A percentile compares a stretch with the other conserved stretches of the same genome.
Evolutionary conservation across 2,888 invertebrate genomes (phyloP).

Genomic region (Catotricha subobsoleta): DNA sequence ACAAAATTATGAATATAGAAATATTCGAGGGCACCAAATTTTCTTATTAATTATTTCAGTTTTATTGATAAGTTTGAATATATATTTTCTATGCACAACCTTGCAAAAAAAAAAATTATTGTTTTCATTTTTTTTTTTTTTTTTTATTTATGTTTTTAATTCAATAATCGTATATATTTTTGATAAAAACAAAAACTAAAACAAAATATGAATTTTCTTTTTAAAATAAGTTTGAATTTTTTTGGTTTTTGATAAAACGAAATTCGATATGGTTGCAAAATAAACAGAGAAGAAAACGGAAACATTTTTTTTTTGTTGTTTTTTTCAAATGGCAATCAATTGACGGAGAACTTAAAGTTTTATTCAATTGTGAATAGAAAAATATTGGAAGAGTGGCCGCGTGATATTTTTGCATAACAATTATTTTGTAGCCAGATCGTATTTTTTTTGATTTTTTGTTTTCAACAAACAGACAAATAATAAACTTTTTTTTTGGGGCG

Average conservation of each 20-base stretch:
- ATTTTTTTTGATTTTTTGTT: slow-evolving; percentile 2
- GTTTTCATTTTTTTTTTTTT: too few relatives aligned
- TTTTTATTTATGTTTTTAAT: too few relatives aligned
- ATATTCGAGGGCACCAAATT: slow-evolving; percentile 2
- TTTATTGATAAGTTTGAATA: background rate
- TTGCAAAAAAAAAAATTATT: too few relatives aligned
- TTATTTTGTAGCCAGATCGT: slow-evolving; percentile 7
- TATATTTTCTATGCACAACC: slow-evolving; percentile 1
- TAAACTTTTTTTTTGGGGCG: background rate
- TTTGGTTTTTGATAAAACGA: too few relatives aligned
- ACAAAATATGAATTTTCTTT: too few relatives aligned
- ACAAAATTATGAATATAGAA: background rate
- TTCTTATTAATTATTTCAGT: background rate
- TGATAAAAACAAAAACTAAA: too few relatives aligned
- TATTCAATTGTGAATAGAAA: background rate
- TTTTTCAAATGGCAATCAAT: too few relatives aligned
- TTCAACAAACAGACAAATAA: background rate
- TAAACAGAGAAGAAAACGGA: background rate
- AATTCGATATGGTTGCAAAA: slow-evolving; percentile 7
- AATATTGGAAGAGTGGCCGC: background rate
- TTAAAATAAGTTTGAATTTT: too few relatives aligned
- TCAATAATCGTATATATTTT: too few relatives aligned
- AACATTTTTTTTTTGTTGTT: background rate
- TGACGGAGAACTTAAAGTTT: too few relatives aligned
- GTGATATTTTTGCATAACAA: background rate